Percentiles rank a stretch among this genome's conserved stretches.
Evolutionary conservation across 2,113 vertebrate species (phyloP).

Genomic region (Scytalopus superciliaris): DNA sequence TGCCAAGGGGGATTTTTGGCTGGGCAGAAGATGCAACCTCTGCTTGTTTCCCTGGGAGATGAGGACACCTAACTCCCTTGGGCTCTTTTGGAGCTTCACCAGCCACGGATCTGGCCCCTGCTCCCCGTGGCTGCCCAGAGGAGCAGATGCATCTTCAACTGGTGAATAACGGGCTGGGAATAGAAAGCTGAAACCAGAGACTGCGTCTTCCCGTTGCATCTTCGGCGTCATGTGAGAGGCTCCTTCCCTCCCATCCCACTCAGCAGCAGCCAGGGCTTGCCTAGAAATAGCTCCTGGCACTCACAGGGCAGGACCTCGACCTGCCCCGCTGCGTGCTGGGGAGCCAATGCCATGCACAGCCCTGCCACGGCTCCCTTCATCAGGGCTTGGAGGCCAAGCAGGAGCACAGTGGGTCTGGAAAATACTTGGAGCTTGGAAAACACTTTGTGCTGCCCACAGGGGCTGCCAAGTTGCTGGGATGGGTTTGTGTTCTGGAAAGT

Average conservation of each 20-base stretch:
- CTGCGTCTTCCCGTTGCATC: conserved; percentile 13
- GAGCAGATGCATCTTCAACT: conserved; percentile 55
- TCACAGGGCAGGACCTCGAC: background rate
- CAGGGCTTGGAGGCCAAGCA: background rate
- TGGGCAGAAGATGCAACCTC: background rate
- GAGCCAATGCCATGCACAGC: background rate
- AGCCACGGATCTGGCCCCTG: fast-evolving
- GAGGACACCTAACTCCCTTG: background rate
- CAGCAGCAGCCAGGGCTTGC: background rate
- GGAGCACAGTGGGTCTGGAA: background rate
- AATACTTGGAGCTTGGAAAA: background rate
- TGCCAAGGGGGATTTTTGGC: background rate
- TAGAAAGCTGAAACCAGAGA: conserved; percentile 58
- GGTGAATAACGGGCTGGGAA: conserved; percentile 54
- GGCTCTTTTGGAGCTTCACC: background rate
- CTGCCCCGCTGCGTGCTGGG: background rate
- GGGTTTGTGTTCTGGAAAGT: background rate
- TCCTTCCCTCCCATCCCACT: conserved; percentile 26
- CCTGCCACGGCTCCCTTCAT: background rate
- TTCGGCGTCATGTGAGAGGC: conserved; percentile 40
- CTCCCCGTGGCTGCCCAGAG: background rate
- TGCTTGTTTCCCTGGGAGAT: background rate
- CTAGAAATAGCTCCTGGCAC: conserved; percentile 41
- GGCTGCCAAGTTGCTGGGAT: background rate
- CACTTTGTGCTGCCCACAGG: background rate